A percentile compares a stretch with the other conserved stretches of the same genome.
Conservation (phyloP, 2,888 invertebrate species). For the Achlya flavicornis region DNA sequence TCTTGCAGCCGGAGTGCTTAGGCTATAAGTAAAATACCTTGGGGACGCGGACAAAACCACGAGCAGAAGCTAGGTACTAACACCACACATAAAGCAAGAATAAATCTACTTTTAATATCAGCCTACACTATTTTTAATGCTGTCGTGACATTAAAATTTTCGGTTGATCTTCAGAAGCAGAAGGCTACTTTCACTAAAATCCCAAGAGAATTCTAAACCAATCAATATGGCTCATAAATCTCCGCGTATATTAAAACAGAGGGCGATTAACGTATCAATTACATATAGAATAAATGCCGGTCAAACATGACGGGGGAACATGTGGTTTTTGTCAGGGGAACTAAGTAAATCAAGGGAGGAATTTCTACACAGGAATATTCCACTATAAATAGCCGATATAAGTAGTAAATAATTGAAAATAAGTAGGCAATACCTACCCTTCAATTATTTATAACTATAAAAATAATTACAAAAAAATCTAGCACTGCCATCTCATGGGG, state of each 20-base stretch:
- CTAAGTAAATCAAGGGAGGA: slow-evolving; percentile 30
- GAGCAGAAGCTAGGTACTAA: too few species aligned
- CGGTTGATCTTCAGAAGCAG: not conserved
- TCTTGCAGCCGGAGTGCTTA: too few species aligned
- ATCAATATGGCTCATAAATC: slow-evolving; percentile 44
- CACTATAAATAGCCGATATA: not conserved
- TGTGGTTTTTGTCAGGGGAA: slow-evolving; percentile 61
- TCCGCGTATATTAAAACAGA: slow-evolving; percentile 51
- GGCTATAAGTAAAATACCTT: too few species aligned
- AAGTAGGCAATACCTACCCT: not conserved
- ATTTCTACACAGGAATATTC: slow-evolving; percentile 15
- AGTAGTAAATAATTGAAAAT: not conserved
- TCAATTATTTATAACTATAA: too few species aligned
- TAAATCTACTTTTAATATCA: too few species aligned
- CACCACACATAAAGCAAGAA: too few species aligned
- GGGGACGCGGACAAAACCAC: too few species aligned
- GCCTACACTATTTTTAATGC: too few species aligned
- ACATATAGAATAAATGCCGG: slow-evolving; percentile 46
- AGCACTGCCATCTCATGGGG: slow-evolving; percentile 11
- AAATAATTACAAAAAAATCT: too few species aligned
- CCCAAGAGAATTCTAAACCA: slow-evolving; percentile 20
- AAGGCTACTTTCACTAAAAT: not conserved
- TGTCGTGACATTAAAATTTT: too few species aligned
- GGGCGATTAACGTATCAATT: slow-evolving; percentile 69
- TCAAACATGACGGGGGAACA: slow-evolving; percentile 41